Evolutionary conservation across 2,113 vertebrate genomes (phyloP).

Genomic region (Salvator merianae): DNA sequence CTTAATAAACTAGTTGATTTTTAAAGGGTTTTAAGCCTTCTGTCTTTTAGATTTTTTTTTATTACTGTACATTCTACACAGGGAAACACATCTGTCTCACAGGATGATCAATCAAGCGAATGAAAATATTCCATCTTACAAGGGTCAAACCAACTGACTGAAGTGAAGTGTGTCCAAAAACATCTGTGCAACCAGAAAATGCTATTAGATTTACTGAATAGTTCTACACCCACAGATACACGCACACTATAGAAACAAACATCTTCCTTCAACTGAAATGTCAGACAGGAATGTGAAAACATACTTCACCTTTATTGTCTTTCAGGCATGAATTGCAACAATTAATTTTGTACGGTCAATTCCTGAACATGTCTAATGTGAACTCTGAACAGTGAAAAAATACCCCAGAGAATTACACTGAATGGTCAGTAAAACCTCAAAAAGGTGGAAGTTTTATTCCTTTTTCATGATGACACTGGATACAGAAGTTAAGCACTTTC

Average conservation of each 20-base stretch:
- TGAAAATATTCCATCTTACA: rapidly evolving
- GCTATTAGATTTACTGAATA: rapidly evolving
- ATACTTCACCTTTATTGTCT: slow-evolving; percentile 81
- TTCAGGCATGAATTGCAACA: slow-evolving; percentile 80
- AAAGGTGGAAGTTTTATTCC: slow-evolving; percentile 43
- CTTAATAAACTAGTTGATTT: not conserved
- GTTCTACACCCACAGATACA: rapidly evolving
- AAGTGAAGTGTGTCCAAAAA: rapidly evolving
- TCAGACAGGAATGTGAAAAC: slow-evolving; percentile 72
- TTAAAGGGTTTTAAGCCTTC: not conserved
- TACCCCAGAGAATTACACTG: slow-evolving; percentile 56
- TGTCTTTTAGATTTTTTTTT: not conserved
- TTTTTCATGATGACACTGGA: slow-evolving; percentile 19
- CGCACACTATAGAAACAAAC: rapidly evolving
- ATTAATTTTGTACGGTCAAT: slow-evolving; percentile 72
- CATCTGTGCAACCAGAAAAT: rapidly evolving
- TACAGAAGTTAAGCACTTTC: slow-evolving; percentile 30
- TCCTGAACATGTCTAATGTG: slow-evolving; percentile 66
- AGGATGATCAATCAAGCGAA: not conserved
- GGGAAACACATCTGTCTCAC: not conserved
- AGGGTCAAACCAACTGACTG: rapidly evolving
- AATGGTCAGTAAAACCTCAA: slow-evolving; percentile 61
- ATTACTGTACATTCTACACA: not conserved
- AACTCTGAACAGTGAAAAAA: slow-evolving; percentile 58
- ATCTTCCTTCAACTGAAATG: slow-evolving; percentile 46